These are phyloP conservation scores for Carcina quercana DNA, from an alignment of 2,888 invertebrate genomes.

Conservation along the genomic window DNA sequence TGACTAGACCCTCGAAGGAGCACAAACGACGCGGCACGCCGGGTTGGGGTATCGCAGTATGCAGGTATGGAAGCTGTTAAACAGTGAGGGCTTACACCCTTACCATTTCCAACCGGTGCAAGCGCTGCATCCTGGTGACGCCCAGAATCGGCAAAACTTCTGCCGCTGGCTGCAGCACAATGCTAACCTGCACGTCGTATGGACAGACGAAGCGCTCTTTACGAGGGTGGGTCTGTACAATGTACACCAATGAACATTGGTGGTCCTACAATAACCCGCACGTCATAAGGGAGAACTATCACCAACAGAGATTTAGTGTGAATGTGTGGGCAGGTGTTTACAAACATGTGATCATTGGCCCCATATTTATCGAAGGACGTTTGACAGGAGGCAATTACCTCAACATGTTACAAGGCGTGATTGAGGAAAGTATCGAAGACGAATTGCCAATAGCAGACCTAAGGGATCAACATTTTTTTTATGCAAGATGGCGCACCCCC, in stretches of 20 bases:
- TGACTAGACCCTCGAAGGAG: not conserved
- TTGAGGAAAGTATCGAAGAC: not conserved
- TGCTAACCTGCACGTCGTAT: not conserved
- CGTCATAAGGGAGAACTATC: not conserved
- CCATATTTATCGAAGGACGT: not conserved
- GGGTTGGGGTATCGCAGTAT: not conserved
- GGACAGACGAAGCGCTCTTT: conserved; percentile 2
- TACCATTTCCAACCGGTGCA: conserved; percentile 11
- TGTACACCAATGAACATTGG: not conserved
- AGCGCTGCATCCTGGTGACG: conserved; percentile 10
- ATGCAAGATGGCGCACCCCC: conserved; percentile 1
- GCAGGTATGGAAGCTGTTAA: not conserved
- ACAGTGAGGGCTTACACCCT: conserved; percentile 4
- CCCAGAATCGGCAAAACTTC: not conserved
- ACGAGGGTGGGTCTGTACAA: conserved; percentile 1
- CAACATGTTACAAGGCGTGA: not conserved
- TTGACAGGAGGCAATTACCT: not conserved
- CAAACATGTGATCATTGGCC: not conserved
- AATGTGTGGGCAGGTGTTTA: not conserved
- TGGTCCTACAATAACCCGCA: not conserved
- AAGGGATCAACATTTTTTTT: not conserved
- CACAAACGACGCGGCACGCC: not conserved
- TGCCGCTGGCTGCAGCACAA: not conserved
- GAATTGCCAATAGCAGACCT: not conserved
- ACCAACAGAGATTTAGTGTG: not conserved